These are phyloP conservation scores for Oscheius onirici DNA, from an alignment of 2,888 invertebrate species.

Conservation along the genomic window DNA sequence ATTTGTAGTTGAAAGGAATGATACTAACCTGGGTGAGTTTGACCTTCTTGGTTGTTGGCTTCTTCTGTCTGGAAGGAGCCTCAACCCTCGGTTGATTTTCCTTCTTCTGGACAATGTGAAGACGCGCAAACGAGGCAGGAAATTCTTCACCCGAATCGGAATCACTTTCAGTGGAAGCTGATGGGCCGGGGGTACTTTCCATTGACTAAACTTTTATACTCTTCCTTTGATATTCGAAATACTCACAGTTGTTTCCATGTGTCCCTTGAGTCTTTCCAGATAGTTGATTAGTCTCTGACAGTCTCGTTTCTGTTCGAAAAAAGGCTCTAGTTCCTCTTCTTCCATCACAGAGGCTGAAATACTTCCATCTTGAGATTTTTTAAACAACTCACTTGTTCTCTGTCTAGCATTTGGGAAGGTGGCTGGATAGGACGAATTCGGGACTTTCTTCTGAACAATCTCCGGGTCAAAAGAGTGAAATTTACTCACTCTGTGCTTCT, in stretches of 20 bases:
- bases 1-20: slow-evolving; percentile 21
- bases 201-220: neutral
- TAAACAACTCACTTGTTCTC: slow-evolving; percentile 4
- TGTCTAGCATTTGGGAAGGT: slow-evolving; percentile 10
- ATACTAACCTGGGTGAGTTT: slow-evolving; percentile 26
- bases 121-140: slow-evolving; percentile 35
- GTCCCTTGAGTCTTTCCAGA: slow-evolving; percentile 39
- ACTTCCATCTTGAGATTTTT: too few species aligned
- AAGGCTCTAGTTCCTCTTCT: slow-evolving; percentile 61
- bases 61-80: slow-evolving; percentile 34
- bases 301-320: slow-evolving; percentile 60
- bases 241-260: slow-evolving; percentile 4
- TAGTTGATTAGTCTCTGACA: slow-evolving; percentile 58
- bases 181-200: neutral
- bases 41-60: slow-evolving; percentile 23
- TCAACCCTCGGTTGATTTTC: neutral
- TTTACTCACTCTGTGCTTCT: slow-evolving; percentile 25
- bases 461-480: neutral
- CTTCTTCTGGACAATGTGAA: slow-evolving; percentile 4
- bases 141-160: slow-evolving; percentile 40
- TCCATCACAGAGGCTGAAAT: slow-evolving; percentile 33
- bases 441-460: slow-evolving; percentile 10
- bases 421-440: slow-evolving; percentile 13
- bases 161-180: neutral
- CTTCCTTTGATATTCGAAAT: neutral